Evolutionary conservation across 2,113 vertebrate species (phyloP), one percentile per base, ranked within the genome.

Genomic region (Aspidoscelis tigris): DNA sequence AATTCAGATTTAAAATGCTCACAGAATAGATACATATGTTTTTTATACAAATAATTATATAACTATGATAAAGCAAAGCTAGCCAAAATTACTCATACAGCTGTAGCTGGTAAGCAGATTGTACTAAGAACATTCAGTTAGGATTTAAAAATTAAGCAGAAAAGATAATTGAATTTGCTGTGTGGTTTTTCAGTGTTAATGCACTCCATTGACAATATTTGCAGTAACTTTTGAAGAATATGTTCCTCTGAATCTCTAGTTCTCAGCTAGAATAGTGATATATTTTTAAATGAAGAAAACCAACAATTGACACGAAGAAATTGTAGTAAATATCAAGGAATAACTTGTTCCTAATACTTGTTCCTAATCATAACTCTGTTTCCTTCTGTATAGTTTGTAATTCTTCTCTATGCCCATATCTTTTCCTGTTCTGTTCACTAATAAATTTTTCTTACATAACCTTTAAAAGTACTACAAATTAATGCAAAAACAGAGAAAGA

Each of bases 1-100:
- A 90, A 88, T 89, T 82, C 85, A 87, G 68, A 80, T 84, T 72
- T 83, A 24, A 61, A 74, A 86, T 85, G 86, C 88, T 50, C 58
- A 83, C 75, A 86, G 2, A 22, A 66, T 33, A 33, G 33, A 33
- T 89, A 75, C 82, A 91, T 88, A 81, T 86, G 88, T 5, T 84
- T n/a, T 61, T 73, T 86, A 76, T 88, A 92, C 80, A 88, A 91
- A 90, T 88, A 74, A 88, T 89, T 79, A 83, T 44, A 84, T 0
- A 7, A n/a, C 73, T 87, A n/a, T 64, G 87, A 89, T 78, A 85
- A 91, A 90, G 89, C 87, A 73, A 33, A 91, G 81, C 18, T 71
- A 86, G 65, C 81, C 22, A 5, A 43, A 91, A 90, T 89, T 84
- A 82, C 72, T 82, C 78, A 87, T 87, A 88, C 87, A 88, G 80